These are phyloP conservation scores for Solenodon paradoxus DNA, from an alignment of 2,113 vertebrate genomes.

Conservation along the genomic window DNA sequence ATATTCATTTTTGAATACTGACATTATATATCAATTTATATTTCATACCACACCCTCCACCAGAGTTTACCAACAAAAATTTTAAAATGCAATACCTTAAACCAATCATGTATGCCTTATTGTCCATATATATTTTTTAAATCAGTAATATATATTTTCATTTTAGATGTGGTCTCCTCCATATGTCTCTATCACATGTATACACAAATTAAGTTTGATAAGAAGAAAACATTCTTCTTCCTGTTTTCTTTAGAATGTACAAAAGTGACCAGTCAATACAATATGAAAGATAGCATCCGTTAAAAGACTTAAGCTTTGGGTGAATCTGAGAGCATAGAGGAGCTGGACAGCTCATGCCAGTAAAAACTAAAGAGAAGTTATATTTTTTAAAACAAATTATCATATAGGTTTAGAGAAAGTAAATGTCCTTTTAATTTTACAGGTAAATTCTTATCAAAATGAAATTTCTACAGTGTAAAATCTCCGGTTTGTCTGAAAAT, in stretches of 20 bases:
- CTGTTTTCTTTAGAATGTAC: constrained; percentile 63
- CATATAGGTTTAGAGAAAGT: constrained; percentile 50
- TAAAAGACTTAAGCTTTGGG: constrained; percentile 79
- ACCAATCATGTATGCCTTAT: neutral
- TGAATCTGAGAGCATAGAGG: constrained; percentile 63
- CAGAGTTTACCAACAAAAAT: too few species aligned
- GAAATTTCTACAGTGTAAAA: constrained; percentile 68
- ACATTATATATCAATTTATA: too few species aligned
- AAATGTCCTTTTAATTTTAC: constrained; percentile 63
- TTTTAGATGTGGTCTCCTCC: constrained; percentile 62
- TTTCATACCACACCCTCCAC: too few species aligned
- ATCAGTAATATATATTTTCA: neutral
- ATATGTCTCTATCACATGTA: constrained; percentile 46
- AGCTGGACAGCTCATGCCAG: constrained; percentile 67
- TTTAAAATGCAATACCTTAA: neutral
- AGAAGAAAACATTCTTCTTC: constrained; percentile 44
- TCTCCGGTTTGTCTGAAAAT: constrained; percentile 57
- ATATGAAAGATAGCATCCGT: constrained; percentile 64
- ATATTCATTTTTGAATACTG: too few species aligned
- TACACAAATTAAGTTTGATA: constrained; percentile 74
- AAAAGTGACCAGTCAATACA: constrained; percentile 78
- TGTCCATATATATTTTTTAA: neutral
- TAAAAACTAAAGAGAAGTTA: constrained; percentile 69
- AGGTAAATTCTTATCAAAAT: constrained; percentile 76
- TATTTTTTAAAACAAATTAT: constrained; percentile 63